Evolutionary conservation across 2,113 vertebrate genomes (phyloP), one percentile per base, ranked within the genome.

Genomic region (Eubucco bourcierii): DNA sequence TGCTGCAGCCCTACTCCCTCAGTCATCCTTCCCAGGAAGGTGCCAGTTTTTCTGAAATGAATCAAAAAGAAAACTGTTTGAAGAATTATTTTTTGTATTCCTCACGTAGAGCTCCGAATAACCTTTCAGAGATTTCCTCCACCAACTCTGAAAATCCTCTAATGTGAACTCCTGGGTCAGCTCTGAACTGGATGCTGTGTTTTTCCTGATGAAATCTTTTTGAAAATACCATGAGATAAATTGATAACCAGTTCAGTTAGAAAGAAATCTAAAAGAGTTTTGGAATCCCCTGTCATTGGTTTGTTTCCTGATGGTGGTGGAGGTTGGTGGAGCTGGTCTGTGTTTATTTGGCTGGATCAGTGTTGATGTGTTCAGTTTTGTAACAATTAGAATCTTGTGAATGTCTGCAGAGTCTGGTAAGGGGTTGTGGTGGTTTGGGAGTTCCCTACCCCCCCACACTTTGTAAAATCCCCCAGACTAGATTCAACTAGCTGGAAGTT

Each of bases 41-140:
- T 89, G 78, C 94, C 85, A 96, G 73, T 90, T 93, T 98, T 97
- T 97, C 96, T 96, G 91, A 97, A 97, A 94, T 91, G 90, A 97
- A 95, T 83, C 90, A 94, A 95, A 96, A 94, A 96, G 87, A 88
- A 97, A 98, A 97, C 97, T 95, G 37, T 75, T 88, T 63, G 81
- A 88, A 87, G 33, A 18, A 15, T 34, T 39, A 27, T 25, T 37
- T 24, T 61, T 59, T 31, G 12, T 33, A 8, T 23, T 34, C 61
- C 6, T 72, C n/a, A 24, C 25, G 25, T 29, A 82, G 84, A 68
- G 31, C 64, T 63, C 46, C 46, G 37, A 88, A 23, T 39, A 88
- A 53, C 9, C 44, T 47, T 78, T 90, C 68, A 74, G 68, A 61
- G 77, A 29, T 53, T 23, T 59, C 39, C 23, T 91, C 21, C 25